Base-by-base conservation (phyloP, 2,888 invertebrate genomes). In the Acanthopleura granulata region DNA sequence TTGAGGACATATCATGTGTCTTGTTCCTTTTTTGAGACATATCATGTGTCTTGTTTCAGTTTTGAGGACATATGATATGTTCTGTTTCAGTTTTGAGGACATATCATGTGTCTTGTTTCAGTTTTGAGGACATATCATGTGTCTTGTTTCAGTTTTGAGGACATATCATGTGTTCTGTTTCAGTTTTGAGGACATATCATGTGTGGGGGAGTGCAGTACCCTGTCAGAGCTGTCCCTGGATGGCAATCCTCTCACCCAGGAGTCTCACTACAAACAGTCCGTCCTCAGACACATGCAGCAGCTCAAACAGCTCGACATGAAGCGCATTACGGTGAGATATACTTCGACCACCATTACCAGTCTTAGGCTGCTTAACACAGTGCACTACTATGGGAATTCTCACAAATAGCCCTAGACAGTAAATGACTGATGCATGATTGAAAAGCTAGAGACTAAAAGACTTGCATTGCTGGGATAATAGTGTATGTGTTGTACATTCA, bases 101-200 rank as follows among this genome's bases (percentile, higher is more conserved):
- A 57, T 57, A n/a, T 12, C 57, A n/a, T 57, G 57, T 57, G 18
- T 74, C 51, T 71, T 73, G 25, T 84, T 82, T 75, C 88, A 95
- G 95, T 87, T 94, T 96, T 81, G 97, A 97, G 88, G 96, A 97
- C 87, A 95, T 97, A 91, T 93, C 94, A 72, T 95, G 95, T 40
- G 40, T 40, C 4, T 40, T 3, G 3, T 40, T 40, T 40, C 40
- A 40, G 40, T 40, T 40, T 40, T 40, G 40, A 40, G 78, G 91
- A 57, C 3, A 57, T 57, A 57, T 57, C 6, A 57, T 57, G 57
- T 57, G 57, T 57, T 3, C 12, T 51, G n/a, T 84, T 83, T 75
- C 88, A 95, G 95, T 87, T 94, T 97, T 81, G 97, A 97, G 88
- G 96, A 97, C 87, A 95, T 97, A 91, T 93, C 94, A 72, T 95